Evolutionary conservation across 2,113 vertebrate genomes (phyloP).

Genomic region (Morone saxatilis): DNA sequence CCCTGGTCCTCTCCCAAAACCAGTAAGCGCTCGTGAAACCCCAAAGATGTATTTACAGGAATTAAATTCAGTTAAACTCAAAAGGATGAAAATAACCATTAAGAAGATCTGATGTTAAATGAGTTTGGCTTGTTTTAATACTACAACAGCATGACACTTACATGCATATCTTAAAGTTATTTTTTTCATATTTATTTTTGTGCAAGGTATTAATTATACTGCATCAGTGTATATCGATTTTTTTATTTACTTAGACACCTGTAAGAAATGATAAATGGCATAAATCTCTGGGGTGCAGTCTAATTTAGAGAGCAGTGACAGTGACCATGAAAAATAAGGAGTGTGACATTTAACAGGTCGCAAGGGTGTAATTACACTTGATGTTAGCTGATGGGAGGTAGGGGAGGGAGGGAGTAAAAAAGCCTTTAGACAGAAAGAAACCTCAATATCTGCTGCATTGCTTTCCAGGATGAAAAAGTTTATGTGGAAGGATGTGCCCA

Average conservation of each 20-base stretch:
- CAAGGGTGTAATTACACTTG: slow-evolving; percentile 49
- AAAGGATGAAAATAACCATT: too few relatives aligned
- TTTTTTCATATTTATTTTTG: not conserved
- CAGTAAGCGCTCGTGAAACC: slow-evolving; percentile 80
- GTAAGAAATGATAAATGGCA: slow-evolving; percentile 49
- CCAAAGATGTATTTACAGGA: not conserved
- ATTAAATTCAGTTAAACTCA: not conserved
- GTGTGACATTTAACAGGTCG: slow-evolving; percentile 63
- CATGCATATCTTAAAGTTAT: not conserved
- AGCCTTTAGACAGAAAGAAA: not conserved
- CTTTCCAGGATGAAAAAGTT: slow-evolving; percentile 91
- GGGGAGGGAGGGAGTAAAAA: not conserved
- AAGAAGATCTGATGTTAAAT: not conserved
- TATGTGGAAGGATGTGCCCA: slow-evolving; percentile 95
- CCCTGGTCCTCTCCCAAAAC: slow-evolving; percentile 88
- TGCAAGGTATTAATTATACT: not conserved
- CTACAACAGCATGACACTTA: not conserved
- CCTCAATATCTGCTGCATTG: slow-evolving; percentile 27
- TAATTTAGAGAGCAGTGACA: slow-evolving; percentile 30
- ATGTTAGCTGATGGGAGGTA: slow-evolving; percentile 18
- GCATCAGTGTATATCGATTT: not conserved
- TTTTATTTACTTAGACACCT: slow-evolving; percentile 1
- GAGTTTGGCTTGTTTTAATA: not conserved
- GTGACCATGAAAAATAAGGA: slow-evolving; percentile 22
- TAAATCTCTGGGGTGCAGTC: slow-evolving; percentile 21